phyloP scores from a whole-genome alignment of 2,888 invertebrate species.

The Scaeva pyrastri region DNA sequence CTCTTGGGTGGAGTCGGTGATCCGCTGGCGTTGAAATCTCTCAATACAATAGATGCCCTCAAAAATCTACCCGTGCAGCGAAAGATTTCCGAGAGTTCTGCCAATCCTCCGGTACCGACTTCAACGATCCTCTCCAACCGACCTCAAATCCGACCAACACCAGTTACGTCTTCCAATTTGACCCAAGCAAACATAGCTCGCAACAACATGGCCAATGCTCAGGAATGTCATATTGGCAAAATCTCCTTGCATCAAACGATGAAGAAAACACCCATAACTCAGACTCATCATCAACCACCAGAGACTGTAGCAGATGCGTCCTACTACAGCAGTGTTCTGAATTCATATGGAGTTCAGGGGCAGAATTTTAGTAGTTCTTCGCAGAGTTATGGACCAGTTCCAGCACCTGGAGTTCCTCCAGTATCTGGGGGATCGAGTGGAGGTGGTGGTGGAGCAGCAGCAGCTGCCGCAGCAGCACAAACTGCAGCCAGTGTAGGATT shows the following conservation, averaged over 20 bases:
- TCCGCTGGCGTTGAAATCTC: slow-evolving; percentile 54
- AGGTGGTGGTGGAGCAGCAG: neutral
- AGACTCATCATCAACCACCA: slow-evolving; percentile 79
- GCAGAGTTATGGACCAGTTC: slow-evolving; percentile 58
- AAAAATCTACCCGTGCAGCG: slow-evolving; percentile 78
- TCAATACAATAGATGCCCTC: slow-evolving; percentile 79
- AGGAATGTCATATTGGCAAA: slow-evolving; percentile 82
- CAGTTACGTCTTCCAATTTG: slow-evolving; percentile 63
- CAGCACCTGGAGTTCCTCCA: slow-evolving; percentile 38
- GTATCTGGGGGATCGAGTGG: slow-evolving; percentile 2
- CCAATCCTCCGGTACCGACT: slow-evolving; percentile 69
- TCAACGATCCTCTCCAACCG: slow-evolving; percentile 76
- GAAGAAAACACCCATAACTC: slow-evolving; percentile 79
- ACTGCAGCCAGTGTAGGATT: slow-evolving; percentile 67
- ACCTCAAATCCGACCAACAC: slow-evolving; percentile 78
- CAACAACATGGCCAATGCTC: slow-evolving; percentile 82
- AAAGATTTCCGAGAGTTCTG: slow-evolving; percentile 80
- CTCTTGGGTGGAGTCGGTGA: slow-evolving; percentile 77
- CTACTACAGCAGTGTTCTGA: slow-evolving; percentile 82
- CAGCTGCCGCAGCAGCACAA: slow-evolving; percentile 20
- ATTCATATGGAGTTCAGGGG: slow-evolving; percentile 78
- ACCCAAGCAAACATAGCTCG: slow-evolving; percentile 80
- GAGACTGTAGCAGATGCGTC: slow-evolving; percentile 82
- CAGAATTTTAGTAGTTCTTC: slow-evolving; percentile 51
- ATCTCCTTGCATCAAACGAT: slow-evolving; percentile 81